Base-by-base conservation (phyloP, 23 tunicate genomes). In the Styela plicata region DNA sequence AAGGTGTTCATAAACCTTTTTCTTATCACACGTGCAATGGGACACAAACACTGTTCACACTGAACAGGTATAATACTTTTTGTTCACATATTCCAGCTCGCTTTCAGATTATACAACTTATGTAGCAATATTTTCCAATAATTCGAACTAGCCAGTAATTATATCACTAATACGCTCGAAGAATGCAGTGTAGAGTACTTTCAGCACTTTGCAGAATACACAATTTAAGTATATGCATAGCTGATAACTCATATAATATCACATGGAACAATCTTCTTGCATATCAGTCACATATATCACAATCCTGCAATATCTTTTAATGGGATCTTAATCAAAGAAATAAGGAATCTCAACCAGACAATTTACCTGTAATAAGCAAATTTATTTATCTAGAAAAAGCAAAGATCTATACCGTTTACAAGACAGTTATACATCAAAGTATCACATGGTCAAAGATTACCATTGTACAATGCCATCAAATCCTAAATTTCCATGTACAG, bases 251-350 rank as follows among this genome's bases (percentile, higher is more conserved):
- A 18, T 27, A n/a, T 67, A 24, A 22, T 67, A 25, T 19, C 31
- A 67, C n/a, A 44, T n/a, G 65, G n/a, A 67, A 13, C n/a, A 67
- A 67, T 67, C 71, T 67, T 67, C 71, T 67, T 67, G 22, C 71
- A 67, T 22, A 67, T 16, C 71, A 25, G n/a, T 29, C 30, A 67
- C 31, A 18, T 29, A 5, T 44, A n/a, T n/a, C n/a, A n/a, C n/a
- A n/a, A n/a, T n/a, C n/a, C n/a, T n/a, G n/a, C n/a, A n/a, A n/a
- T n/a, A n/a, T n/a, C n/a, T n/a, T n/a, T n/a, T n/a, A n/a, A n/a
- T n/a, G n/a, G n/a, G n/a, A n/a, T n/a, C n/a, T n/a, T n/a, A n/a
- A n/a, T n/a, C n/a, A n/a, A n/a, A n/a, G n/a, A n/a, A n/a, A n/a
- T n/a, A n/a, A n/a, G n/a, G n/a, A n/a, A n/a, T n/a, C n/a, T n/a